These are phyloP conservation scores for Stenotaenia linearis DNA, from an alignment of 2,888 invertebrate genomes.

Conservation along the genomic window DNA sequence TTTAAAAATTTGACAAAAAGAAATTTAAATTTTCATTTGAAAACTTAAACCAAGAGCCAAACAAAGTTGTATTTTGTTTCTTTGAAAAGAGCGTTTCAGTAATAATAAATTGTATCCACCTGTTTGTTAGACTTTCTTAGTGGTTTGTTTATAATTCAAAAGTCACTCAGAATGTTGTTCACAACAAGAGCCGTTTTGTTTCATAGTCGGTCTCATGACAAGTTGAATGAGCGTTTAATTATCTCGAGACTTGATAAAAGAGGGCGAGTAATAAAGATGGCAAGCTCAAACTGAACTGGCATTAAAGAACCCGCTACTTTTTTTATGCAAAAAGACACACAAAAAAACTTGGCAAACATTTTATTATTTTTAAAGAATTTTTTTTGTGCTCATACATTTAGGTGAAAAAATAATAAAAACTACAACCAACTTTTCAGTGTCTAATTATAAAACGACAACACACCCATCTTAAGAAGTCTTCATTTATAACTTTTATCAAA, in stretches of 20 bases:
- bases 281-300: slow-evolving; percentile 4
- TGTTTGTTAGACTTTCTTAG: neutral
- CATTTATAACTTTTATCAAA: neutral
- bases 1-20: too few species aligned
- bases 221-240: slow-evolving; percentile 26
- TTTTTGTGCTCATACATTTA: neutral
- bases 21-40: too few species aligned
- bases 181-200: neutral
- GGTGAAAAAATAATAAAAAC: neutral
- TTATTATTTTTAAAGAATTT: neutral
- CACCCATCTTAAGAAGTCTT: neutral
- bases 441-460: neutral
- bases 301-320: neutral
- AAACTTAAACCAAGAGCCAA: neutral
- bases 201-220: neutral
- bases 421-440: neutral
- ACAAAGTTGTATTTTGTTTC: neutral
- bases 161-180: neutral
- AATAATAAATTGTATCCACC: neutral
- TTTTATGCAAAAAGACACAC: neutral
- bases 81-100: neutral
- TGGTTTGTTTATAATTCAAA: slow-evolving; percentile 17
- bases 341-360: neutral
- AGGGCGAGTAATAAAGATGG: slow-evolving; percentile 26
- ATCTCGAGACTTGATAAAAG: slow-evolving; percentile 17